Evolutionary conservation across 2,888 invertebrate species (phyloP), one percentile per base, ranked within the genome.

Genomic region (Scaptomyza tumidula): DNA sequence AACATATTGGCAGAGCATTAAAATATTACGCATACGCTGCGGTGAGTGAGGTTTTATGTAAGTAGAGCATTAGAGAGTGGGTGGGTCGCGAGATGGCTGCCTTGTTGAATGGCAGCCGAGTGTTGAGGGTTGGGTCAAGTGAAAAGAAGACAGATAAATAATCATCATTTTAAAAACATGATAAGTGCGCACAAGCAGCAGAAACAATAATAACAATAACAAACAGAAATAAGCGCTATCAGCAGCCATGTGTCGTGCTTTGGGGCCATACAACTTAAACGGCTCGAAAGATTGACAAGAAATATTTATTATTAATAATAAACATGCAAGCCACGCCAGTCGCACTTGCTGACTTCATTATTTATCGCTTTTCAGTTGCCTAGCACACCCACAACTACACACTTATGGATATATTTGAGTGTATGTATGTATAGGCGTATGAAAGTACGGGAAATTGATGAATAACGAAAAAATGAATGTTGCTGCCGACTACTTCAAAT

Each of bases 291-390:
- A 85, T 85, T 84, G 85, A 86, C 80, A 85, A 85, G 78, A 76
- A 86, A 78, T 86, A 85, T 86, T 80, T 86, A 86, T 86, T 86
- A 86, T 86, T 86, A 86, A 85, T 86, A 82, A 84, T 82, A 85
- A 86, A 86, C 85, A 86, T 86, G 85, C 85, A 74, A 86, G 86
- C 80, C 73, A 78, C 63, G 86, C 84, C 84, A 82, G 61, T 71
- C 78, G 82, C 84, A 86, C 86, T 86, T 82, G 84, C 85, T 85
- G 85, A 80, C 86, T 86, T 86, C 79, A 86, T 86, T 84, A 86
- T 86, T 86, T 86, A 86, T 86, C 75, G 86, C 80, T 80, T 84
- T 82, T 82, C 69, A 84, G 72, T 54, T 43, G 46, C 19, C 27
- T 41, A 41, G n/a, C 14, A 11, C 11, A 27, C 14, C 6, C 29